These are phyloP conservation scores for Invenusta paracnida DNA, from an alignment of 2,888 invertebrate genomes.

Conservation along the genomic window DNA sequence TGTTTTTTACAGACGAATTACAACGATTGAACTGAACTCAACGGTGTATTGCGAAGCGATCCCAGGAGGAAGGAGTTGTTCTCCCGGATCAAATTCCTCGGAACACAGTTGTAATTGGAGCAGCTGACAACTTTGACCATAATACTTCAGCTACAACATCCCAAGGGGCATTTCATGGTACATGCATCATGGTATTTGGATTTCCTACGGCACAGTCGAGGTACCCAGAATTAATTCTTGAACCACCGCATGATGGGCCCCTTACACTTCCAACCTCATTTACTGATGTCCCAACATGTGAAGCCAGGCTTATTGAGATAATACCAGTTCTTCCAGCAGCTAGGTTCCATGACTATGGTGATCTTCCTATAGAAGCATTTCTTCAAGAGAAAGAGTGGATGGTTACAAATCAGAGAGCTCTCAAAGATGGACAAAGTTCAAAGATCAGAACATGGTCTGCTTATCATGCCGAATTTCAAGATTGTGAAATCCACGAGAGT, in stretches of 20 bases:
- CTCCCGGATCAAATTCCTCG: constrained; percentile 3
- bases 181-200: constrained; percentile 21
- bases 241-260: not conserved
- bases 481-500: not conserved
- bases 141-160: constrained; percentile 2
- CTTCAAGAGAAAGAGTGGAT: constrained; percentile 17
- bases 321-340: not conserved
- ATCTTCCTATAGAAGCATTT: not conserved
- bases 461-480: constrained; percentile 5
- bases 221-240: constrained; percentile 21
- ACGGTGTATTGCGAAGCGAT: constrained; percentile 16
- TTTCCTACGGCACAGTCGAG: constrained; percentile 16
- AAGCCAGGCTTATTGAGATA: constrained; percentile 8
- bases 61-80: not conserved
- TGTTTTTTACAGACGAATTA: constrained; percentile 8
- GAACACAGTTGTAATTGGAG: constrained; percentile 15
- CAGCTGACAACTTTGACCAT: constrained; percentile 18
- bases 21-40: constrained; percentile 11
- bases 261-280: not conserved
- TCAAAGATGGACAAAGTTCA: constrained; percentile 2
- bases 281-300: constrained; percentile 4
- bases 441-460: constrained; percentile 22
- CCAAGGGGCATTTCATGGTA: constrained; percentile 10
- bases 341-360: constrained; percentile 14
- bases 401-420: constrained; percentile 12